Conservation (phyloP, 2,888 invertebrate species). For the Phyto melanocephala region DNA sequence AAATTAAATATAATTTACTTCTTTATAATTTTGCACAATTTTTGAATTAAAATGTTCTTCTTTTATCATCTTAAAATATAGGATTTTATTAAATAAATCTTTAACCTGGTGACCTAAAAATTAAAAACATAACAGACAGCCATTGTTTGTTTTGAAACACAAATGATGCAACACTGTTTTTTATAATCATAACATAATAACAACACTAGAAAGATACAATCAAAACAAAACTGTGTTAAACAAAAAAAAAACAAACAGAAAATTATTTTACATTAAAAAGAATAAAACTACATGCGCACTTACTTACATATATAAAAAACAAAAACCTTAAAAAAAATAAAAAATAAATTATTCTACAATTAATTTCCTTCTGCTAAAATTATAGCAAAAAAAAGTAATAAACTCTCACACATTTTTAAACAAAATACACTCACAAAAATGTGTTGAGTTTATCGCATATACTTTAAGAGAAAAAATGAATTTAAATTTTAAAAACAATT, state of each 20-base stretch:
- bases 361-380: no score
- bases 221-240: conserved; percentile 13
- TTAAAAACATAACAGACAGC: neutral
- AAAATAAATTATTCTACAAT: no score
- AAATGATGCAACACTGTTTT: conserved; percentile 34
- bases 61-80: no score
- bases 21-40: no score
- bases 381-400: neutral
- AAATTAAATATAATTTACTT: no score
- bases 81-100: no score
- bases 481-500: conserved; percentile 17
- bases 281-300: neutral
- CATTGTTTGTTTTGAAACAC: conserved; percentile 28
- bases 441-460: conserved; percentile 14
- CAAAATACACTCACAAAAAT: conserved; percentile 11
- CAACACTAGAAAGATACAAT: neutral
- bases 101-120: conserved; percentile 35
- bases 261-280: conserved; percentile 1
- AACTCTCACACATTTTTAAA: neutral
- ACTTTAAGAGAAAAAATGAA: conserved; percentile 2
- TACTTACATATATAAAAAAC: no score
- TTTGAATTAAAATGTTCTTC: no score
- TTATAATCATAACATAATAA: neutral
- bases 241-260: neutral
- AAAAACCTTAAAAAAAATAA: no score